Evolutionary conservation across 2,797 vertebrate genomes (phyloP).

Genomic region (Dicrostonyx torquatus): DNA sequence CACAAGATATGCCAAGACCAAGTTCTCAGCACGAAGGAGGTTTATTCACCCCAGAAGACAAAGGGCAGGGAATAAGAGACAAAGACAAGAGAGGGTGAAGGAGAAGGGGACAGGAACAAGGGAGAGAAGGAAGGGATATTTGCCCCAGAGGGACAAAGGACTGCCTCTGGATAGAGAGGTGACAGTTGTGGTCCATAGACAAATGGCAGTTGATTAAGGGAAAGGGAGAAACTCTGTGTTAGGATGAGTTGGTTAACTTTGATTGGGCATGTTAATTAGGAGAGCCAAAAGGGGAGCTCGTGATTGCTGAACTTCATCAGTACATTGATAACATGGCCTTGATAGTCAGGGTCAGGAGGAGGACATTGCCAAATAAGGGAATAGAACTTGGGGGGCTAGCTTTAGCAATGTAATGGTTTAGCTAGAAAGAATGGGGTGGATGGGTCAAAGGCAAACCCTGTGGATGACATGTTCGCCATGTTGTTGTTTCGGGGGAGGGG

Average conservation of each 20-base stretch:
- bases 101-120: too few species aligned
- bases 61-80: too few species aligned
- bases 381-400: not conserved
- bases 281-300: not conserved
- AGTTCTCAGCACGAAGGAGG: too few species aligned
- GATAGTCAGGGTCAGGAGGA: not conserved
- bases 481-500: not conserved
- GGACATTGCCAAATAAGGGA: not conserved
- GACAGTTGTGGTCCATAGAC: too few species aligned
- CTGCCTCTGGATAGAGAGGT: too few species aligned
- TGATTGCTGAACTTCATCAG: not conserved
- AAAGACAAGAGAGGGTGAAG: too few species aligned
- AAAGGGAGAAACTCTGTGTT: not conserved
- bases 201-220: too few species aligned
- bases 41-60: too few species aligned
- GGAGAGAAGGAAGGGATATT: too few species aligned
- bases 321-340: not conserved
- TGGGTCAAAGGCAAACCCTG: not conserved
- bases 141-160: too few species aligned
- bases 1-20: too few species aligned
- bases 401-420: not conserved
- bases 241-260: not conserved
- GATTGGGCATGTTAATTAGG: not conserved
- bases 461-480: not conserved
- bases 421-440: not conserved